Evolutionary conservation across 2,113 vertebrate species (phyloP).

Genomic region (Thermophis baileyi): DNA sequence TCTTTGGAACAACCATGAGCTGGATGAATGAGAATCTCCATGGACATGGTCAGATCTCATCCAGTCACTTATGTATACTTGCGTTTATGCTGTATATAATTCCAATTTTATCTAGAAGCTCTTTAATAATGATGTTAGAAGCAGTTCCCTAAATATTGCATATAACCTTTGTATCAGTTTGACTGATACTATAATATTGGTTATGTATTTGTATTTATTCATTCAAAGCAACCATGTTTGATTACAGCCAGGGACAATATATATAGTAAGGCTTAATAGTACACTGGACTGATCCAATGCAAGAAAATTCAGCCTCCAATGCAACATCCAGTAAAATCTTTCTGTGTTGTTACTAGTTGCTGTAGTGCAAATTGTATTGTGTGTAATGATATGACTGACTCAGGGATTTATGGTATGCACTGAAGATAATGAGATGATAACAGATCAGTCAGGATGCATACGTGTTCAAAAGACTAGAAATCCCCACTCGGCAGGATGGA

Average conservation of each 20-base stretch:
- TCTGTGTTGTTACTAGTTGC: neutral
- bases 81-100: neutral
- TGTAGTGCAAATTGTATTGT: conserved; percentile 3
- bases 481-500: neutral
- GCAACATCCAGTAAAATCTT: conserved; percentile 21
- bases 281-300: neutral
- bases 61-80: neutral
- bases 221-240: neutral
- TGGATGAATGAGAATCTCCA: neutral
- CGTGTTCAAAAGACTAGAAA: neutral
- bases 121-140: neutral
- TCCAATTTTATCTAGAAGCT: neutral
- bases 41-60: neutral
- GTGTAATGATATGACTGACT: neutral
- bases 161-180: neutral
- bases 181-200: conserved; percentile 8
- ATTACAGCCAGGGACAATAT: conserved; percentile 24
- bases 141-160: neutral
- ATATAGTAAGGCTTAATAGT: neutral
- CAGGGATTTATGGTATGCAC: neutral
- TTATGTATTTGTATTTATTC: neutral
- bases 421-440: neutral
- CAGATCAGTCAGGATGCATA: neutral
- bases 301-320: conserved; percentile 22
- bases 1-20: neutral